Conservation (phyloP, 2,888 invertebrate species). For the Diachrysia chrysitis region DNA sequence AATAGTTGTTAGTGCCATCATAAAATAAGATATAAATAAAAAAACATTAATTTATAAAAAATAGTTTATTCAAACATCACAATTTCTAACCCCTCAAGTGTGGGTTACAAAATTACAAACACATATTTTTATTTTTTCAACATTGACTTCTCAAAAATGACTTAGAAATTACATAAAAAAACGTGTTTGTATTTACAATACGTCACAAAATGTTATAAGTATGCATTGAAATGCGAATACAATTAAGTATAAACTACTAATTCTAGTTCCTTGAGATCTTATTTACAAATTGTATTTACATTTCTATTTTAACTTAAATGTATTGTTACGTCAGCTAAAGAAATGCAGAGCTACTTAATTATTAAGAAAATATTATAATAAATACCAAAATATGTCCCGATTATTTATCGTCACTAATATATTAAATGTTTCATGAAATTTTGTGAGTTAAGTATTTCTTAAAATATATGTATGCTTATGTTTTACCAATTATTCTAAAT, state of each 20-base stretch:
- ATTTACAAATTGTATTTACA: conserved; percentile 64
- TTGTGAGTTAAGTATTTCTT: too few relatives aligned
- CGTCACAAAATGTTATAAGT: conserved; percentile 41
- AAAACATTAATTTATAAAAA: conserved; percentile 55
- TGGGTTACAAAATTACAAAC: conserved; percentile 56
- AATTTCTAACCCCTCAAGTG: conserved; percentile 50
- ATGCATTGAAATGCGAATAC: conserved; percentile 59
- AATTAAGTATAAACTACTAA: conserved; percentile 51
- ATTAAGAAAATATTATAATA: conserved; percentile 8
- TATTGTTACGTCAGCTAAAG: conserved; percentile 26
- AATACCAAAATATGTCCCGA: background rate
- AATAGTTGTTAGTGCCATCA: too few relatives aligned
- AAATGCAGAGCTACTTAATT: conserved; percentile 33
- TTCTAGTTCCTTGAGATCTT: conserved; percentile 61
- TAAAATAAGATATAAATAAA: too few relatives aligned
- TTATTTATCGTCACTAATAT: background rate
- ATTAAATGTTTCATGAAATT: background rate
- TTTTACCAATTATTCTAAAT: too few relatives aligned
- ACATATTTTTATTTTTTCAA: conserved; percentile 56
- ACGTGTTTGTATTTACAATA: conserved; percentile 62
- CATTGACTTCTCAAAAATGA: conserved; percentile 52
- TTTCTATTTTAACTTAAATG: conserved; percentile 44
- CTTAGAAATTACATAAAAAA: conserved; percentile 61
- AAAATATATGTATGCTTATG: too few relatives aligned
- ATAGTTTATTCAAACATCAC: conserved; percentile 67